Percentiles rank a stretch among this genome's conserved stretches.
Conservation (phyloP, 2,113 vertebrate genomes). For the Atlantisia rogersi region DNA sequence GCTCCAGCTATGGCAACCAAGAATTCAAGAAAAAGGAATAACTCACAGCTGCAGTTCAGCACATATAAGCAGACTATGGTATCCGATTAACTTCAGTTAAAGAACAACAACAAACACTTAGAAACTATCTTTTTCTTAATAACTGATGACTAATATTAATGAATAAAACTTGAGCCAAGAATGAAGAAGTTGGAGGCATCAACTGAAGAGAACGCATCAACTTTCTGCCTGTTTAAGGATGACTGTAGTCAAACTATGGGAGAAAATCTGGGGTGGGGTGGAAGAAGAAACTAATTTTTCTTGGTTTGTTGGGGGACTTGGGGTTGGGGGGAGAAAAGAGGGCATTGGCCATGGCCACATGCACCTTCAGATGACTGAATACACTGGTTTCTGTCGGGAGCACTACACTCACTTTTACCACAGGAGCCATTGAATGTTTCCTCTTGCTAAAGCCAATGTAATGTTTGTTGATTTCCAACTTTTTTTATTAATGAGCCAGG, state of each 20-base stretch:
- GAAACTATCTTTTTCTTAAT: constrained; percentile 84
- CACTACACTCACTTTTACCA: constrained; percentile 52
- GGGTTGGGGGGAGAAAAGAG: background rate
- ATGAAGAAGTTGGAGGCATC: constrained; percentile 65
- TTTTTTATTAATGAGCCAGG: constrained; percentile 33
- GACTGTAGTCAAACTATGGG: constrained; percentile 48
- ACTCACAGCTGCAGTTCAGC: constrained; percentile 56
- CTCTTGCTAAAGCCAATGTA: constrained; percentile 62
- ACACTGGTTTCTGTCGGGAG: constrained; percentile 59
- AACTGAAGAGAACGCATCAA: constrained; percentile 42
- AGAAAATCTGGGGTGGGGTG: constrained; percentile 24
- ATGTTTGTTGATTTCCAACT: constrained; percentile 46
- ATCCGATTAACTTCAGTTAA: constrained; percentile 77
- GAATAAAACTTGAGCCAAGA: constrained; percentile 83
- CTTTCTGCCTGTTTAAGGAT: constrained; percentile 48
- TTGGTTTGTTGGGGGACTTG: constrained; percentile 24
- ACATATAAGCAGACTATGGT: constrained; percentile 60
- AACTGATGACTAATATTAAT: constrained; percentile 82
- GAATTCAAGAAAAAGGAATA: constrained; percentile 95
- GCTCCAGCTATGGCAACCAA: constrained; percentile 95
- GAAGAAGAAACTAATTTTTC: constrained; percentile 31
- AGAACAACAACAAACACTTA: constrained; percentile 73
- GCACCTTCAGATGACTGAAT: constrained; percentile 44
- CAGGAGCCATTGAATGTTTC: constrained; percentile 64
- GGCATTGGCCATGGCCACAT: background rate